These are phyloP conservation scores for Rhadina sibilatrix DNA, from an alignment of 2,113 vertebrate species.

Conservation along the genomic window DNA sequence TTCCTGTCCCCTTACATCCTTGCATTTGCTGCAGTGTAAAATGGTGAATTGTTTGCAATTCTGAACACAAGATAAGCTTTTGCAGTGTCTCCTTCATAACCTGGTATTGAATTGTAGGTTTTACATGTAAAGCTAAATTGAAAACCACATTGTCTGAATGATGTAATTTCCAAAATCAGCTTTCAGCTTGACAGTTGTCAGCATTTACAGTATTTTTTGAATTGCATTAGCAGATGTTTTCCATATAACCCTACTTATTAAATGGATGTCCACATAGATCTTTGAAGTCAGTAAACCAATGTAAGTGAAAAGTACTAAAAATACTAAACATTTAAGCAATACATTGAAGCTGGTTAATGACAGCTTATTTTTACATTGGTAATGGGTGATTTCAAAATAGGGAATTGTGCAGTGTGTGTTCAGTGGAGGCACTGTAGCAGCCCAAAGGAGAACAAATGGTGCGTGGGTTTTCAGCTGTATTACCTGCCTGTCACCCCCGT, in stretches of 20 bases:
- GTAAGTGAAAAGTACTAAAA: background rate
- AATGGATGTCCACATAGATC: accelerated
- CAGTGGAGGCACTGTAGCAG: background rate
- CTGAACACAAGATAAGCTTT: background rate
- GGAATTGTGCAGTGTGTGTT: background rate
- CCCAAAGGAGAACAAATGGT: background rate
- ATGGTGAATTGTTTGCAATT: background rate
- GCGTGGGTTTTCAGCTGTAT: background rate
- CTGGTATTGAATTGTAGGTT: background rate
- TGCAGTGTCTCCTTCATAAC: background rate
- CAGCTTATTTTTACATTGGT: background rate
- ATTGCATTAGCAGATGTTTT: background rate
- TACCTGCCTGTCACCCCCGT: background rate
- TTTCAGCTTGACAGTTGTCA: background rate
- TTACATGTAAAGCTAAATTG: background rate
- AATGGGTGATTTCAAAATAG: background rate
- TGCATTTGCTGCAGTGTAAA: background rate
- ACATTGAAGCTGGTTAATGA: background rate
- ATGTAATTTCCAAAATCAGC: background rate
- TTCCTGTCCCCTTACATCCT: background rate
- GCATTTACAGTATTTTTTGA: background rate
- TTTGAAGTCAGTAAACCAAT: background rate
- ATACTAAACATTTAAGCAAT: background rate
- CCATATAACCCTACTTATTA: background rate
- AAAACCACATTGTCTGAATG: background rate